Conservation (phyloP, 2,113 vertebrate genomes). For the Nycticebus coucang region DNA sequence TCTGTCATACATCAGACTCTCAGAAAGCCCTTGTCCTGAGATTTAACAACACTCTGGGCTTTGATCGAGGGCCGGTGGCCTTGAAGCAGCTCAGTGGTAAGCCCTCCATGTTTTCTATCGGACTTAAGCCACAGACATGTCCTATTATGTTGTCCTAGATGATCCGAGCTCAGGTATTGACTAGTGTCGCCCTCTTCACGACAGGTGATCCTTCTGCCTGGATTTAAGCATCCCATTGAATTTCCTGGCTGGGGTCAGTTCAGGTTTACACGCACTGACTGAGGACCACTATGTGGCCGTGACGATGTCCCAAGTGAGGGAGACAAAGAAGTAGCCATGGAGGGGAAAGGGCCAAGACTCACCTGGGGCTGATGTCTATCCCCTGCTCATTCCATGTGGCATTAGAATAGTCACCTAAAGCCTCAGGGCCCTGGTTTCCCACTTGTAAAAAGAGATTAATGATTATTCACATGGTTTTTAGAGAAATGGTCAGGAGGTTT, state of each 20-base stretch:
- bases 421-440: not conserved
- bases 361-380: not conserved
- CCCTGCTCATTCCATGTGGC: not conserved
- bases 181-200: not conserved
- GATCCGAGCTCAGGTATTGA: not conserved
- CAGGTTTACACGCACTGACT: not conserved
- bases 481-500: not conserved
- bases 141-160: not conserved
- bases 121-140: not conserved
- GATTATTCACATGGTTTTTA: not conserved
- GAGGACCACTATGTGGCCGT: not conserved
- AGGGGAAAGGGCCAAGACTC: not conserved
- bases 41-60: not conserved
- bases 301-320: not conserved
- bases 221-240: not conserved
- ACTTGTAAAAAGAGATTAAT: not conserved
- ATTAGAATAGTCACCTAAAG: not conserved
- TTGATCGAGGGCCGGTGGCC: not conserved
- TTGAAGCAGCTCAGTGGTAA: not conserved
- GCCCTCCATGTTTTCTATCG: not conserved
- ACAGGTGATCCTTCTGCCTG: not conserved
- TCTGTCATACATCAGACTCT: not conserved
- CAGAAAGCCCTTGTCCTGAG: not conserved
- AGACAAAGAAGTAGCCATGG: not conserved
- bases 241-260: conserved; percentile 14